These are phyloP conservation scores for Propithecus coquereli DNA, from an alignment of 2,113 vertebrate species.

Conservation along the genomic window DNA sequence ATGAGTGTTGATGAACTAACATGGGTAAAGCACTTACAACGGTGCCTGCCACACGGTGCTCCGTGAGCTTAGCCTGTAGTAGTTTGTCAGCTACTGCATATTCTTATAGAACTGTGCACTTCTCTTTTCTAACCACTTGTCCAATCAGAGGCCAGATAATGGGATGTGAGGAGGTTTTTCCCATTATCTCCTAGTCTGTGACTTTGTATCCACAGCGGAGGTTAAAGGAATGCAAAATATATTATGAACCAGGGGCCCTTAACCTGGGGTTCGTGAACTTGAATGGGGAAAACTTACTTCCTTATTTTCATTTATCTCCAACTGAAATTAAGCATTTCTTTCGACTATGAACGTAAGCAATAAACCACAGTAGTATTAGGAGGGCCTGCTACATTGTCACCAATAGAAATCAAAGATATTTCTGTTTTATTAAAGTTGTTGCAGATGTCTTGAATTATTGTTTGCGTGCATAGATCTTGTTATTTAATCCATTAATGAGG, in stretches of 20 bases:
- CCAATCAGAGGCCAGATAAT: background rate
- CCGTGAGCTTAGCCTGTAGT: background rate
- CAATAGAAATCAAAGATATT: background rate
- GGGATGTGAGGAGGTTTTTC: background rate
- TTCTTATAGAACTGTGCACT: background rate
- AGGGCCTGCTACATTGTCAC: background rate
- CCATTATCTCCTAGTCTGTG: background rate
- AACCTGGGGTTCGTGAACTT: background rate
- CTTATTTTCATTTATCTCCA: background rate
- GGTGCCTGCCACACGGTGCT: no score
- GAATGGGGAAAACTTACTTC: background rate
- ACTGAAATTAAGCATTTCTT: conserved; percentile 7
- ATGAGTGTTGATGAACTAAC: background rate
- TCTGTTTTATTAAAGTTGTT: background rate
- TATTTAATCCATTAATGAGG: conserved; percentile 35
- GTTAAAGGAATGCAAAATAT: background rate
- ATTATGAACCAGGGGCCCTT: background rate
- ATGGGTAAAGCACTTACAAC: background rate
- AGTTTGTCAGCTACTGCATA: background rate
- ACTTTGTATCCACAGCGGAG: background rate
- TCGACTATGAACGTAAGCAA: background rate
- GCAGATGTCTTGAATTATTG: background rate
- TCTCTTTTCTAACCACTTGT: background rate
- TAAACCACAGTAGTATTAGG: background rate
- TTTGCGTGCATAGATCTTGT: conserved; percentile 4